Conservation (phyloP, 1,140 invertebrate species). For the Drosophila ananassae region DNA sequence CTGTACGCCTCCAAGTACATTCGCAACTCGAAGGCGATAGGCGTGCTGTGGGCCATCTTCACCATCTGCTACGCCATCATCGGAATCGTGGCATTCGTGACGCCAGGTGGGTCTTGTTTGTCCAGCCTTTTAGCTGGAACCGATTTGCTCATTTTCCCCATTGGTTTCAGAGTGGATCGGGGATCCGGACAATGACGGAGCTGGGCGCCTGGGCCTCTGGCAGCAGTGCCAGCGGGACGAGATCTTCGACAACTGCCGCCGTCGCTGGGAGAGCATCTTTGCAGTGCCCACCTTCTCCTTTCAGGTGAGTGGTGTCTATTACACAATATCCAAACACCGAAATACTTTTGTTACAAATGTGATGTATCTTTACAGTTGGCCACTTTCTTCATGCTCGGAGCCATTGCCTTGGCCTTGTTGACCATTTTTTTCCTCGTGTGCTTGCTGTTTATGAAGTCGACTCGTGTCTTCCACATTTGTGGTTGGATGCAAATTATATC, state of each 20-base stretch:
- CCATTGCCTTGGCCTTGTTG: constrained; percentile 92
- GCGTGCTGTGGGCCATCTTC: constrained; percentile 98
- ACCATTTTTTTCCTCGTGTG: constrained; percentile 95
- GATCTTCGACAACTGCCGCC: constrained; percentile 90
- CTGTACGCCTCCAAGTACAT: constrained; percentile 96
- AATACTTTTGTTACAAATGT: neutral
- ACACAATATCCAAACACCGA: neutral
- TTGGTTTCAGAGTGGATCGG: constrained; percentile 91
- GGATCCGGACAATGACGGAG: constrained; percentile 92
- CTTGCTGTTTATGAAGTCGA: constrained; percentile 97
- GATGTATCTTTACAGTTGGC: constrained; percentile 86
- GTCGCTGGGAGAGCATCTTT: constrained; percentile 92
- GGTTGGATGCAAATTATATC: constrained; percentile 97
- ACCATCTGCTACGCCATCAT: constrained; percentile 98
- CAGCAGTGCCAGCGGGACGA: constrained; percentile 91
- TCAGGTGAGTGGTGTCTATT: constrained; percentile 84
- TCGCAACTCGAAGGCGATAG: constrained; percentile 97
- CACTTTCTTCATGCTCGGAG: constrained; percentile 94
- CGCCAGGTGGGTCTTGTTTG: constrained; percentile 86
- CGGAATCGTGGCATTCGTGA: constrained; percentile 96
- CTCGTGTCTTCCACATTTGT: constrained; percentile 96
- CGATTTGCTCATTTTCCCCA: constrained; percentile 5
- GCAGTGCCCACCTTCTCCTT: constrained; percentile 92
- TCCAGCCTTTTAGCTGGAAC: constrained; percentile 1
- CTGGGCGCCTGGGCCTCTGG: constrained; percentile 97